Conservation (phyloP, 2,113 vertebrate species). For the Entelurus aequoreus region DNA sequence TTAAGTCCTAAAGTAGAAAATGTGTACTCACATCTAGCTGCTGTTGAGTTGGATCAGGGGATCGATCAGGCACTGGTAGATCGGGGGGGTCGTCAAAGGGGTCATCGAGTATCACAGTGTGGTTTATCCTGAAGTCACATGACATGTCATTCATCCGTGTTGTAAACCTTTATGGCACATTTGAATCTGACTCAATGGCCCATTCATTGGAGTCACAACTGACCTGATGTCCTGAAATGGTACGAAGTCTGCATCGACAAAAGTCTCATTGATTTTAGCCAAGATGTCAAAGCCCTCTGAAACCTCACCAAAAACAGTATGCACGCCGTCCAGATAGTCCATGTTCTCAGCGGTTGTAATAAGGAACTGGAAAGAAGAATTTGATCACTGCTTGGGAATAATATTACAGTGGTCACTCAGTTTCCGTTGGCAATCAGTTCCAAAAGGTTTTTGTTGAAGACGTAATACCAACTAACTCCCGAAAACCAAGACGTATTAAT, state of each 20-base stretch:
- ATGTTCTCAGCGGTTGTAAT: conserved; percentile 89
- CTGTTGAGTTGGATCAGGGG: conserved; percentile 90
- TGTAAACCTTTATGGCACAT: no score
- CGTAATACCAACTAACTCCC: no score
- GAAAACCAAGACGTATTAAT: no score
- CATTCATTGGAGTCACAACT: not conserved
- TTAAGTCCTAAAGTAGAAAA: not conserved
- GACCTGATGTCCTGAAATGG: conserved; percentile 96
- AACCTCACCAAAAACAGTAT: conserved; percentile 96
- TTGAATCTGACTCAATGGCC: no score
- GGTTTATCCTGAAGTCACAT: conserved; percentile 82
- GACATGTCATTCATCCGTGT: not conserved
- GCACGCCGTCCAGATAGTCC: conserved; percentile 92
- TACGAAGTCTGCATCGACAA: conserved; percentile 92
- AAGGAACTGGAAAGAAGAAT: conserved; percentile 79
- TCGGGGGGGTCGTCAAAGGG: conserved; percentile 90
- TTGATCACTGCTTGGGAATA: not conserved
- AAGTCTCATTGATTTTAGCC: conserved; percentile 88
- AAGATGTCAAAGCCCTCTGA: conserved; percentile 92
- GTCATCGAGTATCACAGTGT: conserved; percentile 94
- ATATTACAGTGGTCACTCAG: no score
- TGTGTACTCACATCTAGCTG: conserved; percentile 87
- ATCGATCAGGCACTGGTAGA: conserved; percentile 84
- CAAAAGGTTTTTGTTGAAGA: no score
- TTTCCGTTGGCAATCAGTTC: no score